Base-by-base conservation (phyloP, 2,888 invertebrate species). In the Villa cingulata region DNA sequence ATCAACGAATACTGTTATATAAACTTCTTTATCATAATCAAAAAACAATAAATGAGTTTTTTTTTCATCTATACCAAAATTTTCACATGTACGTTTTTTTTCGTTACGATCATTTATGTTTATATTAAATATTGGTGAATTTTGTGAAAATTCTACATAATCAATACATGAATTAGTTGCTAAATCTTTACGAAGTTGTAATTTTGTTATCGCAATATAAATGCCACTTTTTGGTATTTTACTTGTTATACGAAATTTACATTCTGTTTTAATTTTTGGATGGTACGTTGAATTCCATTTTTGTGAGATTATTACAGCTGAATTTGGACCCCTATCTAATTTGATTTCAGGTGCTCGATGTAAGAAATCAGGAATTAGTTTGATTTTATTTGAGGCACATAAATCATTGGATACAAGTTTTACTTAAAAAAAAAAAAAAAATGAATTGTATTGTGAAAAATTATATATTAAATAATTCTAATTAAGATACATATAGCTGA, bases 231-330 rank as follows among this genome's bases (percentile, higher is more conserved):
- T 57, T 18, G 58, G 57, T 4, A 62, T 59, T 10, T 54, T 58
- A 14, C 64, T 62, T 40, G 59, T 55, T 3, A 67, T 62, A 15
- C 59, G 55, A 43, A 67, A 67, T 37, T 59, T 53, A 52, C 67
- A 67, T 46, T 64, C 61, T 43, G 64, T 62, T 48, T 61, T 63
- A 18, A 65, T 55, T 50, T 59, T 63, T n/a, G 39, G 46, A 45
- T 62, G 61, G 2, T 55, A 53, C 19, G 66, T 63, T 10, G 59
- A 53, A 41, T 67, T 67, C 67, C 67, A 67, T 0, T 56, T 50
- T 48, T 67, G 66, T 4, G 62, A 57, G 19, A 67, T 59, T 36
- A 64, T 60, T 1, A 62, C 63, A 1, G 59, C 66, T 1, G 67
- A 65, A 7, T 67, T 60, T 1, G 58, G 58, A 16, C 63, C 63